Evolutionary conservation across 2,888 invertebrate genomes (phyloP), one percentile per base, ranked within the genome.

Genomic region (Acleris holmiana): DNA sequence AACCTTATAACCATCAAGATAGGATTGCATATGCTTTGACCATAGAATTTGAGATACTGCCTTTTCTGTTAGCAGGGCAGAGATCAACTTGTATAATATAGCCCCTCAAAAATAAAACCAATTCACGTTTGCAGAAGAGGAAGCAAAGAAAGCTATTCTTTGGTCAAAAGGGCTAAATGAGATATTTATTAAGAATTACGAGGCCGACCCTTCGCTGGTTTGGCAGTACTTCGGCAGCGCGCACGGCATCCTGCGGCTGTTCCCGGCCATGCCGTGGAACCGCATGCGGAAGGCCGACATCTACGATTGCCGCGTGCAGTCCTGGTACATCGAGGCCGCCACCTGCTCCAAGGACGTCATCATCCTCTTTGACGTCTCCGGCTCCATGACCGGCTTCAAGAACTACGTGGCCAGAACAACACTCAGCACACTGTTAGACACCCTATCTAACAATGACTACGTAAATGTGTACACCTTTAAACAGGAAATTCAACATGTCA

Each of bases 221-320:
- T 99, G 99, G 98, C 99, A 99, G 88, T 99, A 99, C 87, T 99
- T 99, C 85, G 99, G 99, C 29, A 98, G 98, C 73, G 95, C 97
- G 35, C 95, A 96, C 4, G 99, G 99, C 15, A 96, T 99, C 76
- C 94, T 99, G 75, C 93, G 99, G 7, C 97, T 97, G 80, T 99
- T 96, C 91, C 99, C 99, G 58, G 96, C 96, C 1, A 94, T 95
- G 85, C 94, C 94, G 19, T 97, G 97, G 97, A 88, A 86, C 48
- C 77, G 75, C 35, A 1, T 35, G 60, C 78, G 81, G 13, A 73
- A 73, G 13, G 80, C 80, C 0, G 98, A 98, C 82, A 94, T 96
- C 2, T 99, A 98, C 85, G 99, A 99, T 85, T 99, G 98, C 77
- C 94, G 99, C 60, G 96, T 97, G 50, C 94, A 97, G 65, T 97